Conservation (phyloP, 2,888 invertebrate species). For the Papilio gigon region DNA sequence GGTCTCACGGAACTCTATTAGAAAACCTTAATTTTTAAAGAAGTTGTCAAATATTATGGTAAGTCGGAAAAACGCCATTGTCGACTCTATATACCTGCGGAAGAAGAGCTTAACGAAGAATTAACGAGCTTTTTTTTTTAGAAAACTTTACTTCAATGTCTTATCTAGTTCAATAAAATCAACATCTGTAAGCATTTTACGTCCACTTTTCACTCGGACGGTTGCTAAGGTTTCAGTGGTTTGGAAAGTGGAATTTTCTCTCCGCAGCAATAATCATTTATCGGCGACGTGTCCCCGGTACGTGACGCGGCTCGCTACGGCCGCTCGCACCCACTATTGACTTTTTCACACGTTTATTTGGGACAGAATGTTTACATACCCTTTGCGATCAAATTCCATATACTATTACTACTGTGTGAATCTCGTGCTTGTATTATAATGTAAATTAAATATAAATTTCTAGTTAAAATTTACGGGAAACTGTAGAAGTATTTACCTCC, state of each 20-base stretch:
- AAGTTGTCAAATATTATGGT: too few relatives aligned
- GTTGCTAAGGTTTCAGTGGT: constrained; percentile 57
- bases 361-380: constrained; percentile 19
- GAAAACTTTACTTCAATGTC: neutral
- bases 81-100: too few relatives aligned
- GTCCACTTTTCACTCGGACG: constrained; percentile 47
- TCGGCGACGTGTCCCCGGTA: constrained; percentile 56
- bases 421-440: neutral
- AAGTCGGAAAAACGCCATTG: too few relatives aligned
- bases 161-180: constrained; percentile 15
- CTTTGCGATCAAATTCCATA: constrained; percentile 29
- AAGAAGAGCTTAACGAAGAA: too few relatives aligned
- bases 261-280: constrained; percentile 67
- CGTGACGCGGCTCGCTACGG: constrained; percentile 61
- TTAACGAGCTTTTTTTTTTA: too few relatives aligned
- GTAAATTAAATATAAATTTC: neutral
- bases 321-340: constrained; percentile 48
- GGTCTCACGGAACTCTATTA: too few relatives aligned
- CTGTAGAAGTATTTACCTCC: too few relatives aligned
- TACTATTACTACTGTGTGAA: neutral
- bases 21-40: too few relatives aligned
- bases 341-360: constrained; percentile 46
- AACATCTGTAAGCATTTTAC: constrained; percentile 41
- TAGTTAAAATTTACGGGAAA: too few relatives aligned
- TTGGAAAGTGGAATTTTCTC: constrained; percentile 57